Conservation (phyloP, 1,140 invertebrate species). For the Homarus americanus region DNA sequence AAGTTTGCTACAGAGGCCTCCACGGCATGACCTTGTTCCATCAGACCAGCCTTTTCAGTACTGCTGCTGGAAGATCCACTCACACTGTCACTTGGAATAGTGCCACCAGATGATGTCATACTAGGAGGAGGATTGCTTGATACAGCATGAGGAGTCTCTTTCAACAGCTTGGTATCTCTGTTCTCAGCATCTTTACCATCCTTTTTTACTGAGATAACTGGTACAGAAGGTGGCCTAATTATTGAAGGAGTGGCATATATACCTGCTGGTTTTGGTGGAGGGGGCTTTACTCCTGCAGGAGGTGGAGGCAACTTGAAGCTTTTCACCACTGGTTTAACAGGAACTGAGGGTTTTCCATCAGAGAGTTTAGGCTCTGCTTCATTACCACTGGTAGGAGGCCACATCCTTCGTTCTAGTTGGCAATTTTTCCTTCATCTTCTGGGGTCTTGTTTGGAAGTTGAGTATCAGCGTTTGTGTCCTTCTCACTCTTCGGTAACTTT, state of each 20-base stretch:
- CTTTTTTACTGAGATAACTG: conserved; percentile 64
- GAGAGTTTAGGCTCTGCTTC: conserved; percentile 75
- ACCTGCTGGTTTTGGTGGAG: conserved; percentile 78
- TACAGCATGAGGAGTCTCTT: not conserved
- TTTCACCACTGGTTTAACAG: conserved; percentile 83
- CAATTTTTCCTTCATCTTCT: conserved; percentile 75
- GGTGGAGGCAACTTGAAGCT: conserved; percentile 79
- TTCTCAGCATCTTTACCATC: conserved; percentile 54
- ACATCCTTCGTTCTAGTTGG: conserved; percentile 79
- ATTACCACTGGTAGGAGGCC: conserved; percentile 79
- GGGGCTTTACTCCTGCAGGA: conserved; percentile 73
- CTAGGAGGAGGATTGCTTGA: conserved; percentile 20
- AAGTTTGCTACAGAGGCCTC: conserved; percentile 84
- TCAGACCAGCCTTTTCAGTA: conserved; percentile 76
- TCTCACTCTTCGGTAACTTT: conserved; percentile 83
- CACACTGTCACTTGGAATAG: conserved; percentile 21
- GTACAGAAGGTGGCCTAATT: conserved; percentile 70
- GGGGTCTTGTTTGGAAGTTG: conserved; percentile 66
- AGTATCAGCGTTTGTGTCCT: conserved; percentile 48
- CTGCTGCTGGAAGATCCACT: conserved; percentile 29
- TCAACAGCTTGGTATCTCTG: not conserved
- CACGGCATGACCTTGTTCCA: conserved; percentile 85
- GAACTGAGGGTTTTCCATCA: conserved; percentile 85
- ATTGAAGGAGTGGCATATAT: conserved; percentile 84
- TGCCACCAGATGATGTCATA: conserved; percentile 21